Evolutionary conservation across 2,888 invertebrate genomes (phyloP).

Genomic region (Leucania comma): DNA sequence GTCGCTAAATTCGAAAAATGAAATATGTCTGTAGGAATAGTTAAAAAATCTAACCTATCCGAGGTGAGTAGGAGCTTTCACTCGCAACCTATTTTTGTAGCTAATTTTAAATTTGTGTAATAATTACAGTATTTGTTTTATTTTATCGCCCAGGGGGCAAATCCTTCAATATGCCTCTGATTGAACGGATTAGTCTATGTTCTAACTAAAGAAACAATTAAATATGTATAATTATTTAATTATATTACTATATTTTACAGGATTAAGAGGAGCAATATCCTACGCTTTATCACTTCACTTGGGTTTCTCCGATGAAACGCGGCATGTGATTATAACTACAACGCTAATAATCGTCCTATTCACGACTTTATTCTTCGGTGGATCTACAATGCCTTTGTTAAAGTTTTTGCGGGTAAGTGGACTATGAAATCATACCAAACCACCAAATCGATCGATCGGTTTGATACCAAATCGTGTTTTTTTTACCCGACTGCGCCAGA

Average conservation of each 20-base stretch:
- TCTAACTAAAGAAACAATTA: not conserved
- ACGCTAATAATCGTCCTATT: conserved; percentile 99
- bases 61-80: too few relatives aligned
- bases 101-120: too few relatives aligned
- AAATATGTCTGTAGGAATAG: too few relatives aligned
- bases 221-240: not conserved
- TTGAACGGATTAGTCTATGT: not conserved
- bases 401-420: conserved; percentile 96
- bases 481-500: too few relatives aligned
- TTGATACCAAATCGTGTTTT: too few relatives aligned
- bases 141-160: too few relatives aligned
- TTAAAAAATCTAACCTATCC: too few relatives aligned
- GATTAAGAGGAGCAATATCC: conserved; percentile 98
- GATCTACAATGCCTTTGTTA: conserved; percentile 99
- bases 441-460: too few relatives aligned
- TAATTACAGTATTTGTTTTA: too few relatives aligned
- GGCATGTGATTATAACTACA: conserved; percentile 99
- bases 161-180: too few relatives aligned
- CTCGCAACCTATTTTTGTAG: too few relatives aligned
- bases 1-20: too few relatives aligned
- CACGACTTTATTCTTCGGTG: conserved; percentile 98
- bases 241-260: conserved; percentile 80
- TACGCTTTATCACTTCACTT: conserved; percentile 99
- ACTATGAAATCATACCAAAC: not conserved
- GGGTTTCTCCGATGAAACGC: conserved; percentile 97